Evolutionary conservation across 2,797 vertebrate species (phyloP), one percentile per base, ranked within the genome.

Genomic region (Catostomus latipinnis): DNA sequence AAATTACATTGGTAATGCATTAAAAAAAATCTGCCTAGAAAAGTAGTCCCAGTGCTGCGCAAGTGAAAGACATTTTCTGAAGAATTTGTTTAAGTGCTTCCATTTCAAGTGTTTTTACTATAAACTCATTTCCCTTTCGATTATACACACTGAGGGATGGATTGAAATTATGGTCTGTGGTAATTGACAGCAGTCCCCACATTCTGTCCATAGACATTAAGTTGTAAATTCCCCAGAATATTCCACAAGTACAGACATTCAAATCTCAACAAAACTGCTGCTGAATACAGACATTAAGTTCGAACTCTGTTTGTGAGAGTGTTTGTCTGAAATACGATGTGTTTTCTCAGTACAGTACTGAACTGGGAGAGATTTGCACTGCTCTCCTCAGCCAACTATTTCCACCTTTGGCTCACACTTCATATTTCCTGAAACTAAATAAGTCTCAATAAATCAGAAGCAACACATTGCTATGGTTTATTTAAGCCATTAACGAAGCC

Each of bases 391-490:
- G 54, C 76, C 76, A 84, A 84, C 78, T 79, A 73, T 88, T 89
- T 88, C 85, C 77, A 79, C 48, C 48, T 81, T 78, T 85, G 77
- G 76, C 90, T 87, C 85, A 84, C 14, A 84, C 83, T 68, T 78
- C 34, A 68, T 89, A 90, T 91, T 92, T 91, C 90, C 90, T 91
- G 90, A 87, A 90, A 92, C 90, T 86, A 86, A 90, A 91, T 89
- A 85, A 84, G 87, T 88, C 87, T 87, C 87, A 87, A 86, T 92
- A 92, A 93, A 93, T 93, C 89, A 89, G 43, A 54, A 8, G 46
- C 6, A 90, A 86, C 83, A 85, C 88, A 86, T 91, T 90, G 86
- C 87, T 88, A 90, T 91, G 90, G 86, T 83, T 87, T 85, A 90
- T 87, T 83, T 89, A 91, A 91, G 82, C 85, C 91, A 91, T 90